These are phyloP conservation scores for Trichopoda pennipes DNA, from an alignment of 2,888 invertebrate genomes.

Conservation along the genomic window DNA sequence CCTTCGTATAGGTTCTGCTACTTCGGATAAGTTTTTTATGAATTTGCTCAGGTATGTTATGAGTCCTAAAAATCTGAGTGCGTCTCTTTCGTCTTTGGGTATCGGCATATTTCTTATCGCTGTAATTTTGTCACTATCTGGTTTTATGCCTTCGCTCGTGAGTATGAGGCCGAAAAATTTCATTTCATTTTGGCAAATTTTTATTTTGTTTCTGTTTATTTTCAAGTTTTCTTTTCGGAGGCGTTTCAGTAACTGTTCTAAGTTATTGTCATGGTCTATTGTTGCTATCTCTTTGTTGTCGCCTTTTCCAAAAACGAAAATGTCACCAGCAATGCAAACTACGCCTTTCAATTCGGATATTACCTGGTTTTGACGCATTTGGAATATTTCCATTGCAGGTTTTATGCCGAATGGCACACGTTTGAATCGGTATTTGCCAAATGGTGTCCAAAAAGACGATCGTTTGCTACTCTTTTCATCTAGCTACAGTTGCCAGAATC, in stretches of 20 bases:
- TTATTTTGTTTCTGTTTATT: conserved; percentile 35
- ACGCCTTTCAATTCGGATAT: conserved; percentile 22
- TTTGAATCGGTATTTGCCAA: not conserved
- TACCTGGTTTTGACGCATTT: conserved; percentile 1
- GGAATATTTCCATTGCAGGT: conserved; percentile 3
- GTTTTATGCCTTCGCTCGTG: conserved; percentile 19
- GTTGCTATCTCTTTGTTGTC: conserved; percentile 23
- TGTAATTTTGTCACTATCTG: conserved; percentile 35
- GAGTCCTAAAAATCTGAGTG: conserved; percentile 17
- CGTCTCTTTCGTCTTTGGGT: conserved; percentile 14
- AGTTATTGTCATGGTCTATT: conserved; percentile 50
- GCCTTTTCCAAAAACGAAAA: conserved; percentile 39
- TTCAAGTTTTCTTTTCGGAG: conserved; percentile 54
- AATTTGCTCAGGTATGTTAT: no score
- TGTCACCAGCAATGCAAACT: conserved; percentile 47
- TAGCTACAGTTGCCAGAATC: not conserved
- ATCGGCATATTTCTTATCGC: conserved; percentile 29
- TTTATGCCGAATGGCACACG: conserved; percentile 3
- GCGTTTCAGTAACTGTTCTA: conserved; percentile 40
- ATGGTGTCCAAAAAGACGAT: not conserved
- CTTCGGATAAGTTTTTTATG: conserved; percentile 9
- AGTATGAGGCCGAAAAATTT: conserved; percentile 55
- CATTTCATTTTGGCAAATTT: conserved; percentile 23
- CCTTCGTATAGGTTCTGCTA: conserved; percentile 22
- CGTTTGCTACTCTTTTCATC: not conserved